Evolutionary conservation across 2,888 invertebrate genomes (phyloP), one percentile per base, ranked within the genome.

Genomic region (Aphodius sticticus): DNA sequence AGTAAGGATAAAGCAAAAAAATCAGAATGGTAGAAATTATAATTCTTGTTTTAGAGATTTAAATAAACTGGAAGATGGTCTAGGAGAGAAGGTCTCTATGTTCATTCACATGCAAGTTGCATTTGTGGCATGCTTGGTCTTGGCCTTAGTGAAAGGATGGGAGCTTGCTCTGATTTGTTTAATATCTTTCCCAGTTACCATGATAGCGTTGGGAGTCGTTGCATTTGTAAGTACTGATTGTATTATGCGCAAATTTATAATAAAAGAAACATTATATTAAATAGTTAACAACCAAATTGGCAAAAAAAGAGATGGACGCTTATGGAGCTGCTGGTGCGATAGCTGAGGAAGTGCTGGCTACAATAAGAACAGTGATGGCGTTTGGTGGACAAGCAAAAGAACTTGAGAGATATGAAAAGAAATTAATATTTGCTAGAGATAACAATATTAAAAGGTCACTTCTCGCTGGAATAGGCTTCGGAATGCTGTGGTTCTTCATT

Each of bases 81-180:
- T 96, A 70, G 96, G 96, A 0, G 96, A 96, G 87, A 96, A 96
- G 87, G 90, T 96, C 53, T 92, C 93, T 0, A 93, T 94, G 82
- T 95, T 96, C 84, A 86, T 94, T 6, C 94, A 94, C 87, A 95
- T 93, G 86, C 91, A 95, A 83, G 89, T 93, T 0, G 91, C 93
- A 0, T 95, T 95, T 86, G 79, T 95, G 9, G 92, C 94, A 16
- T 93, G 94, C 0, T 87, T 96, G n/a, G 89, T 92, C 2, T 91
- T 95, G 87, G 95, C 95, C 0, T 92, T 96, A 77, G 86, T 92
- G 1, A 93, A 93, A 86, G 96, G 96, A 6, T 97, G 96, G 96
- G 92, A 96, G 86, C 88, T 97, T 69, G 94, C 96, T 0, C 89
- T 96, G 9, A 92, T 96, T 0, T 95, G 95, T 82, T 88, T 96